A percentile compares a stretch with the other conserved stretches of the same genome.
Conservation (phyloP, 2,797 vertebrate species). For the Aphelocoma californica region DNA sequence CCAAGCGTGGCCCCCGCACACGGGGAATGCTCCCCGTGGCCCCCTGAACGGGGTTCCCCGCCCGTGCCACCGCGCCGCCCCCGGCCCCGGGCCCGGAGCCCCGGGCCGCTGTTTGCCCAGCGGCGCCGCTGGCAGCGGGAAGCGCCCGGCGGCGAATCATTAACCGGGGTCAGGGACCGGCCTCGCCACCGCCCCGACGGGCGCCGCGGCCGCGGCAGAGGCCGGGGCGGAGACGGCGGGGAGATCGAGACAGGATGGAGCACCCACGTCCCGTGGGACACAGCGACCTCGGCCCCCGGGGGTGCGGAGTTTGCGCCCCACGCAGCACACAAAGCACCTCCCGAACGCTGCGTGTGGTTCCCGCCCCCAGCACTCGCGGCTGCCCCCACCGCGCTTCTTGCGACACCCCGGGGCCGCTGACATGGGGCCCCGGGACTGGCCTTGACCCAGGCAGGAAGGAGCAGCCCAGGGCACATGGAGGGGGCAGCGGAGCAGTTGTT, state of each 20-base stretch:
- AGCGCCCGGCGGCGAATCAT: neutral
- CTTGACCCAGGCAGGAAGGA: neutral
- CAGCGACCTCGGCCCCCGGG: neutral
- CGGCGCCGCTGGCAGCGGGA: neutral
- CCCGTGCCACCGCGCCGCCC: neutral
- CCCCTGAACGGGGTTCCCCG: neutral
- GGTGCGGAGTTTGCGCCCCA: too few species aligned
- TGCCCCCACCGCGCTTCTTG: neutral
- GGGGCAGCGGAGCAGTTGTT: too few species aligned
- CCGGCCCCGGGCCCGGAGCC: neutral
- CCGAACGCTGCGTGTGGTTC: fast-evolving
- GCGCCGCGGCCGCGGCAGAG: too few species aligned
- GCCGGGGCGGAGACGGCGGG: too few species aligned
- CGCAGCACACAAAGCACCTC: fast-evolving
- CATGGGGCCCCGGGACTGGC: fast-evolving
- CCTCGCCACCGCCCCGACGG: neutral
- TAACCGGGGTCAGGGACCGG: constrained; percentile 30
- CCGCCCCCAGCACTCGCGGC: neutral
- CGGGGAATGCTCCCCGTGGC: neutral
- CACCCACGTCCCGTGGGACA: fast-evolving
- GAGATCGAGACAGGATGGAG: neutral
- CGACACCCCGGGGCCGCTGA: neutral
- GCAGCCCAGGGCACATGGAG: neutral
- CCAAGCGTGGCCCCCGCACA: neutral
- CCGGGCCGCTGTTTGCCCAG: neutral